These are phyloP conservation scores for Erebia ligea DNA, from an alignment of 2,888 invertebrate genomes.

Conservation along the genomic window DNA sequence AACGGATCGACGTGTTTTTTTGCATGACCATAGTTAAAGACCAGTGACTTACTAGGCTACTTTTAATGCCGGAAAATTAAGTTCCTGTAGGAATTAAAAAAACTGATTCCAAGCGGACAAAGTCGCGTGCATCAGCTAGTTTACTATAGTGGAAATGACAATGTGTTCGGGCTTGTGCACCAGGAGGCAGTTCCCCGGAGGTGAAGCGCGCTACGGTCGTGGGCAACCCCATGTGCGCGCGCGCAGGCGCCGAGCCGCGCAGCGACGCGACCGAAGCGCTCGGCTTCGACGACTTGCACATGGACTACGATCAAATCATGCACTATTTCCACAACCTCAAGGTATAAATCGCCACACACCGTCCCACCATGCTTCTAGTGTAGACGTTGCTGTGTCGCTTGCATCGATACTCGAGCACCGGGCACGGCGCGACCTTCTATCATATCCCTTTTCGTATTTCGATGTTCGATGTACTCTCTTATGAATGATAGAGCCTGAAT, in stretches of 20 bases:
- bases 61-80: too few relatives aligned
- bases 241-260: constrained; percentile 69
- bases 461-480: constrained; percentile 69
- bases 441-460: constrained; percentile 57
- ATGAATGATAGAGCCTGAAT: constrained; percentile 77
- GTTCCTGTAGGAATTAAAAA: too few relatives aligned
- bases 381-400: constrained; percentile 77
- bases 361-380: constrained; percentile 75
- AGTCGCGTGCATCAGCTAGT: too few relatives aligned
- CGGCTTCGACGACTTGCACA: constrained; percentile 92
- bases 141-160: too few relatives aligned
- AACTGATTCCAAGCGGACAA: too few relatives aligned
- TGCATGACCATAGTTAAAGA: too few relatives aligned
- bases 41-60: too few relatives aligned
- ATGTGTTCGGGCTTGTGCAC: too few relatives aligned
- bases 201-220: constrained; percentile 93
- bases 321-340: constrained; percentile 99
- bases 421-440: constrained; percentile 54
- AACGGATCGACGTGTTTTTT: too few relatives aligned
- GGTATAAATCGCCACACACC: constrained; percentile 83
- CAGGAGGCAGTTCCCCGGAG: constrained; percentile 81
- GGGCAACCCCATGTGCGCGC: constrained; percentile 94
- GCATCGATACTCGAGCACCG: constrained; percentile 54
- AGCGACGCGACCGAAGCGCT: constrained; percentile 81
- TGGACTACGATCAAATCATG: constrained; percentile 99